Evolutionary conservation across 1,140 invertebrate species (phyloP).

Genomic region (Conus ventricosus): DNA sequence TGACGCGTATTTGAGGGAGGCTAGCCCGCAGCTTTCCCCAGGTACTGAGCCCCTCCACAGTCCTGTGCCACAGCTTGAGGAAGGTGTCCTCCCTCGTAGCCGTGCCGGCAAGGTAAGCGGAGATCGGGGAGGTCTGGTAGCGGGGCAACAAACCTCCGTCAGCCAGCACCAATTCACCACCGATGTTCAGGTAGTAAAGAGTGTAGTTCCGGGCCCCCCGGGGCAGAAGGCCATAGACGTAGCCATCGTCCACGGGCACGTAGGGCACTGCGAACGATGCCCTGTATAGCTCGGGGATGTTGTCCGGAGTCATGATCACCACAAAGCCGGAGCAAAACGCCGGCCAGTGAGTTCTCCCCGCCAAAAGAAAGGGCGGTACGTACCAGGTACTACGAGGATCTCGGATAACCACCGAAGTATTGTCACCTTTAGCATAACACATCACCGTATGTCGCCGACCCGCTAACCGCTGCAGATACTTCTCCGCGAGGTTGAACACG

Average conservation of each 20-base stretch:
- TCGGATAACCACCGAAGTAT: slow-evolving; percentile 54
- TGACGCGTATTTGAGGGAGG: background rate
- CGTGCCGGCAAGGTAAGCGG: slow-evolving; percentile 38
- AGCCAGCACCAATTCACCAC: slow-evolving; percentile 43
- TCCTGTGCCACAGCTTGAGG: slow-evolving; percentile 33
- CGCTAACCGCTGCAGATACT: slow-evolving; percentile 54
- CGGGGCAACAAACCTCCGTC: slow-evolving; percentile 41
- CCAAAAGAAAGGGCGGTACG: slow-evolving; percentile 64
- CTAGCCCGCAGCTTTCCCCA: slow-evolving; percentile 40
- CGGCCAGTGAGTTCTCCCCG: slow-evolving; percentile 55
- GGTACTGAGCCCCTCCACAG: slow-evolving; percentile 32
- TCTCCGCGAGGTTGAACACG: slow-evolving; percentile 62
- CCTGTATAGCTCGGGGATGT: slow-evolving; percentile 67
- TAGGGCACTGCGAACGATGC: slow-evolving; percentile 57
- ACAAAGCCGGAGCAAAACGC: slow-evolving; percentile 75
- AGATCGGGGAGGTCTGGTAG: slow-evolving; percentile 27
- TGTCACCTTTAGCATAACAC: slow-evolving; percentile 48
- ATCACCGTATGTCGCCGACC: slow-evolving; percentile 36
- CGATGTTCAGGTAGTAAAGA: slow-evolving; percentile 45
- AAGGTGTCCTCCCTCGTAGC: slow-evolving; percentile 27
- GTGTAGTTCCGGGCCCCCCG: slow-evolving; percentile 43
- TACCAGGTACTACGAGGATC: slow-evolving; percentile 73
- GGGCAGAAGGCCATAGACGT: slow-evolving; percentile 70
- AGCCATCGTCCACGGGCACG: slow-evolving; percentile 73
- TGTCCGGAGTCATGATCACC: slow-evolving; percentile 69